Conservation (phyloP, 2,888 invertebrate genomes). For the Myopa testacea region DNA sequence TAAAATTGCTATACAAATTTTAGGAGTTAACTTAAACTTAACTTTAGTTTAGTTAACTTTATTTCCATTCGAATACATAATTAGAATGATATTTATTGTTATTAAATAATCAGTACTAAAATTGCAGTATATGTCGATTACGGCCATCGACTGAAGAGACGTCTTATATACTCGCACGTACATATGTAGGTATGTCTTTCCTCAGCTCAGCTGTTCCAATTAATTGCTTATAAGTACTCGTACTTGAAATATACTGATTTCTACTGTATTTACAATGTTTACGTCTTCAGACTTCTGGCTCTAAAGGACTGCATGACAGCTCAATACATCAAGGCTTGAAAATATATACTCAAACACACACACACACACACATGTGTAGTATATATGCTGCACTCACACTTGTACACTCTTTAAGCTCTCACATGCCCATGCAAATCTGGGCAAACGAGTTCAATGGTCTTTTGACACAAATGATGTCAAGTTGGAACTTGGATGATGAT, state of each 20-base stretch:
- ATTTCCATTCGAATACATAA: no score
- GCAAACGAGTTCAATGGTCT: slow-evolving; percentile 65
- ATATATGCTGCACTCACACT: background rate
- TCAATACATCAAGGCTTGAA: slow-evolving; percentile 13
- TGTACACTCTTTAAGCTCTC: background rate
- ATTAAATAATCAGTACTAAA: no score
- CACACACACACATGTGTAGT: background rate
- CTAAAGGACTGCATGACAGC: slow-evolving; percentile 1
- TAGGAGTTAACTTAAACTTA: no score
- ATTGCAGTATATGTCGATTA: no score
- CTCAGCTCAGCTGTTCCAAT: background rate
- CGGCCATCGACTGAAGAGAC: no score
- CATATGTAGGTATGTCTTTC: no score
- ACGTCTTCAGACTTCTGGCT: slow-evolving; percentile 6
- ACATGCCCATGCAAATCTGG: slow-evolving; percentile 32
- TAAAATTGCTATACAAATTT: no score
- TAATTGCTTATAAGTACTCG: background rate
- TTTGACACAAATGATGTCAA: slow-evolving; percentile 68
- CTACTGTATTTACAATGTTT: background rate
- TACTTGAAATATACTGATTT: background rate
- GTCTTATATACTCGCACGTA: no score
- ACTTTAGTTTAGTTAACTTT: no score
- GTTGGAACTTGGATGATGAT: slow-evolving; percentile 51
- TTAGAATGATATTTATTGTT: no score
- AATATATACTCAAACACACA: background rate